Base-by-base conservation (phyloP, 2,113 vertebrate species). In the Grammomys surdaster region DNA sequence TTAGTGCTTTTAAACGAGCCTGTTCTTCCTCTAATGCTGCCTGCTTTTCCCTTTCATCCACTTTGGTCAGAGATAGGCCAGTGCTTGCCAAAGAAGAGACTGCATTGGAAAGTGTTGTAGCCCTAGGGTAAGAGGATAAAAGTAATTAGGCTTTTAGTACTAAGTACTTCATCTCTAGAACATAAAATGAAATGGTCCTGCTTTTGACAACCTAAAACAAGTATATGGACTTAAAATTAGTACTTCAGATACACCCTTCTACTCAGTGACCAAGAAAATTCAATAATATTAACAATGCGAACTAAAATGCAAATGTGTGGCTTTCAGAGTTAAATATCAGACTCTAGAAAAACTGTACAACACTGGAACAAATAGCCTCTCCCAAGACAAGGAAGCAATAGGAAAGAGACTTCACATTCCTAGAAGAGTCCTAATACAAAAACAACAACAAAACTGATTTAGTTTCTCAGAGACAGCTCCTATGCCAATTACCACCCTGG, bases 21-120 rank as follows among this genome's bases (percentile, higher is more conserved):
- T 99, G 99, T 88, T 99, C 99, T 97, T 99, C 99, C 97, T 99
- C 99, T n/a, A 99, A 98, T 0, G 99, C 99, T n/a, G 99, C 99
- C 97, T 99, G 99, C 97, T 99, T 99, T 99, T 99, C 99, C 97
- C 99, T 99, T 98, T 99, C 99, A 96, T 99, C 99, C 93, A 99
- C 99, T 98, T 99, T 99, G 88, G 99, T 99, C 98, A 99, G 99
- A 95, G 99, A 99, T 97, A 99, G 99, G 97, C 99, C 99, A 36
- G 99, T 99, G 98, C 99, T 99, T 98, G 99, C 99, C 97, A 99
- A 98, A 48, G 99, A 99, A 91, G 99, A 99, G 91, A 99, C 99
- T 31, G 99, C 99, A 81, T 99, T 99, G 97, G 99, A 99, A 97
- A 99, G 99, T 97, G 99, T 99, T 97, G 99, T 99, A 94, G 99